Evolutionary conservation across 2,113 vertebrate genomes (phyloP).

Genomic region (Bos javanicus): DNA sequence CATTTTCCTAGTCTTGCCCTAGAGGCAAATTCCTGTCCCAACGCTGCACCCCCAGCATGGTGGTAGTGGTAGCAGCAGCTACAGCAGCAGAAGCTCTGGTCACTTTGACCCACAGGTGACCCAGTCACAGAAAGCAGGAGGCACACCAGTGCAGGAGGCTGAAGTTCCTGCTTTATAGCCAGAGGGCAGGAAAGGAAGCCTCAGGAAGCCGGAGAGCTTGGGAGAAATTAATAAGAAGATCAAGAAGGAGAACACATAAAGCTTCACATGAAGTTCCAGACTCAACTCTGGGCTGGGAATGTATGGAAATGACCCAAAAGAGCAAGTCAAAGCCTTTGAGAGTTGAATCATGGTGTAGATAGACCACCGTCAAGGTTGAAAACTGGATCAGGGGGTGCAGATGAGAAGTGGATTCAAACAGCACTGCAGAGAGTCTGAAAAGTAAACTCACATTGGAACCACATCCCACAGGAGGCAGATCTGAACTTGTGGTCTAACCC

Average conservation of each 20-base stretch:
- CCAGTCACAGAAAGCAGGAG: background rate
- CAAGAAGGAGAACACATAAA: background rate
- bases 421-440: background rate
- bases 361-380: background rate
- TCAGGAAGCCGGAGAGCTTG: background rate
- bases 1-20: background rate
- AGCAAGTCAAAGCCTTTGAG: background rate
- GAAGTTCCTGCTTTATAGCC: background rate
- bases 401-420: background rate
- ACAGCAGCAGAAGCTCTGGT: background rate
- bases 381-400: background rate
- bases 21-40: background rate
- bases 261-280: background rate
- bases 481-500: background rate
- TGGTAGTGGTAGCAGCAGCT: background rate
- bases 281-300: background rate
- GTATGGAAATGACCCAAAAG: background rate
- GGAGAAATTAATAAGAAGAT: background rate
- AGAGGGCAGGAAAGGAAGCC: too few relatives aligned
- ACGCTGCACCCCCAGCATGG: background rate
- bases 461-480: background rate
- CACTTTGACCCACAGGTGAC: background rate
- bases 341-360: too few relatives aligned
- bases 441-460: background rate
- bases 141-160: background rate